Evolutionary conservation across 1,140 invertebrate genomes (phyloP), one percentile per base, ranked within the genome.

Genomic region (Heliconius melpomene): DNA sequence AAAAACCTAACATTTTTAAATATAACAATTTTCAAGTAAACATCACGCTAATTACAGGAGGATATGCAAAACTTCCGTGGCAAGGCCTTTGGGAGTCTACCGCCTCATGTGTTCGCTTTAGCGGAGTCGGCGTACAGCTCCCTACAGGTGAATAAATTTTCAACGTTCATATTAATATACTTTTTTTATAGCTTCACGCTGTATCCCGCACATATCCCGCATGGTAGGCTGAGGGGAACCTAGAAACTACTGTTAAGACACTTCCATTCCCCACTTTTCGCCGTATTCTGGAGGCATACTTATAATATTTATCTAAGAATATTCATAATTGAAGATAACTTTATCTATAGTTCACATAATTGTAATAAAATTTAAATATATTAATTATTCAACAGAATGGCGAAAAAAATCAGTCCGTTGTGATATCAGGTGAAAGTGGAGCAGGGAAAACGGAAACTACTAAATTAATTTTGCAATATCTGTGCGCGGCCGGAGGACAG

Each of bases 391-490:
- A 57, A 77, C 50, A 95, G 94, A 94, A 92, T 75, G 94, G 94
- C 18, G 94, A 94, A 79, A 93, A 91, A 81, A 95, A 95, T 89
- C 98, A 99, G 95, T 99, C 98, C 54, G 98, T 99, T 88, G 98
- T 99, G 29, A 99, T 99, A 95, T 99, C 98, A 60, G 99, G 99
- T 3, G 99, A 99, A 94, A 99, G 98, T 84, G 99, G 99, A 2
- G 98, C 99, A 18, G 99, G 99, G 29, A 99, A 99, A 95, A 99
- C 98, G 1, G 98, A 99, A 93, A 98, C 97, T 38, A 99, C 98
- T 3, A 98, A 99, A 94, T 98, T 99, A 88, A 98, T 99, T 80
- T 94, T 99, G 52, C 98, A 99, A 91, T 99, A 99, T 94, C 93
- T 99, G 32, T 99, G 98, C 94, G 98, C 98, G 9, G 98, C 99